Percentiles rank a stretch among this genome's conserved stretches.
Conservation (phyloP, 2,888 invertebrate genomes). For the Agrochola litura region DNA sequence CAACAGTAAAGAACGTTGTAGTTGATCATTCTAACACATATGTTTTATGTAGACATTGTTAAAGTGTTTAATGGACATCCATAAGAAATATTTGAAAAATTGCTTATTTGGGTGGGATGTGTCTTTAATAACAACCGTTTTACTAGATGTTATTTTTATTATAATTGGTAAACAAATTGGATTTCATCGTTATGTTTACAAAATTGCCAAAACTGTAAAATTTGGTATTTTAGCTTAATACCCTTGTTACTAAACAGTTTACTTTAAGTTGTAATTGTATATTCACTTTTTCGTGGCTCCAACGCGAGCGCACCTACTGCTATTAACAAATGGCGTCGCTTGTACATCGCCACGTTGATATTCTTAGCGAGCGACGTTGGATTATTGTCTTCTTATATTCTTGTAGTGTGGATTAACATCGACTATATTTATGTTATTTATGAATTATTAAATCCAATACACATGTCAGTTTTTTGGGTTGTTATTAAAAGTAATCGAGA, state of each 20-base stretch:
- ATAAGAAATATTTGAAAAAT: neutral
- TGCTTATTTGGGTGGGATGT: neutral
- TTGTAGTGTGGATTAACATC: neutral
- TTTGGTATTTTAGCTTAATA: no score
- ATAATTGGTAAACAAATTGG: no score
- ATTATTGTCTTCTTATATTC: neutral
- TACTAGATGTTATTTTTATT: neutral
- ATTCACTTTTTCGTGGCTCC: neutral
- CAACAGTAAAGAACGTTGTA: neutral
- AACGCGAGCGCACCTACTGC: neutral
- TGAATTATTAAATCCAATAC: neutral
- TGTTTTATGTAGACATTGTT: neutral
- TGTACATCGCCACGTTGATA: slow-evolving; percentile 4
- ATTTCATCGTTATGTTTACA: no score
- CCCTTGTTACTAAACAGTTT: neutral
- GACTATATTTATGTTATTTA: neutral
- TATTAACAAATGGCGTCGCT: neutral
- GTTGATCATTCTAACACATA: neutral
- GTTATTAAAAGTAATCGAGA: neutral
- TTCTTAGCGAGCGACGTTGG: neutral
- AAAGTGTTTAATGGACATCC: neutral
- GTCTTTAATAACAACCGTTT: neutral
- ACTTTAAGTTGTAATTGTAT: neutral
- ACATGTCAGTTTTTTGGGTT: neutral
- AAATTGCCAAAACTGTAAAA: no score